Conservation (phyloP, 2,113 vertebrate genomes). For the Rutilus rutilus region DNA sequence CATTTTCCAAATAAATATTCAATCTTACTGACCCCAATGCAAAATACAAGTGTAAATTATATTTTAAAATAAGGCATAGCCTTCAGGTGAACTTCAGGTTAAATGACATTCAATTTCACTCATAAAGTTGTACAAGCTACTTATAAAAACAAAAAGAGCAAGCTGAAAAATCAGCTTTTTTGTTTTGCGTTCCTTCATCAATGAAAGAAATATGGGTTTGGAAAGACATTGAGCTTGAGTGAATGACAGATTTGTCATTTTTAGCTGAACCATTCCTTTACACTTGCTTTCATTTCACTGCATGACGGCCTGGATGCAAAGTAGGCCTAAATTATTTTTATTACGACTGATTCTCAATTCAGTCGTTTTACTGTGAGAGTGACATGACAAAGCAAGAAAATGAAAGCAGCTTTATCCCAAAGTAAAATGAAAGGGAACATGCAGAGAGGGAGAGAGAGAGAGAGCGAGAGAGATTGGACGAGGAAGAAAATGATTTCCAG, state of each 20-base stretch:
- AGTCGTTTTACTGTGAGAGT: neutral
- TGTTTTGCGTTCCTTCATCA: too few species aligned
- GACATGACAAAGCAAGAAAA: neutral
- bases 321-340: neutral
- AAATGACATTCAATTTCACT: neutral
- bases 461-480: neutral
- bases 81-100: neutral
- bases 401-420: neutral
- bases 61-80: neutral
- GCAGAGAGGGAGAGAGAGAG: too few species aligned
- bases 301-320: neutral
- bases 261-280: neutral
- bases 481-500: neutral
- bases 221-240: neutral
- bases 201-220: neutral
- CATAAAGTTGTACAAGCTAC: neutral
- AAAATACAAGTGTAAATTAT: neutral
- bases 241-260: neutral
- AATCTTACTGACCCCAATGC: neutral
- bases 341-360: neutral
- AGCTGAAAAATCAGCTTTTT: neutral
- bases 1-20: too few species aligned
- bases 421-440: neutral
- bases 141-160: neutral
- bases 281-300: neutral